Conservation (phyloP, 1,140 invertebrate species). For the Potamilus streckersoni region DNA sequence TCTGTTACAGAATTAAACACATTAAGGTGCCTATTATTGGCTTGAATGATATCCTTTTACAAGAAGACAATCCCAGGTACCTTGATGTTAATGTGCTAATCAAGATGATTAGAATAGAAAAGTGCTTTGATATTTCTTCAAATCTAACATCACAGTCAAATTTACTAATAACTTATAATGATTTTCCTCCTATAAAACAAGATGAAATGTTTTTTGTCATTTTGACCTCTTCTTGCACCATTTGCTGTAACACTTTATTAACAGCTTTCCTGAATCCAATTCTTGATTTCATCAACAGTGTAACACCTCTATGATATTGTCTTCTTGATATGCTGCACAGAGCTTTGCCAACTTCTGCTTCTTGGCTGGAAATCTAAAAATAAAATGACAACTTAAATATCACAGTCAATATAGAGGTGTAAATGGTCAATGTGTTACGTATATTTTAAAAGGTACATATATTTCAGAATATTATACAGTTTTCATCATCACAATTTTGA, state of each 20-base stretch:
- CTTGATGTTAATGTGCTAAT: conserved; percentile 2
- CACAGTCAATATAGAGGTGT: no score
- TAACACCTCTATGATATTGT: background rate
- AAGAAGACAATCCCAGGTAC: background rate
- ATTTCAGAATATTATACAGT: no score
- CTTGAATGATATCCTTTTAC: background rate
- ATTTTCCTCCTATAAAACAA: background rate
- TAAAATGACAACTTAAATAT: background rate
- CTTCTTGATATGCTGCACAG: background rate
- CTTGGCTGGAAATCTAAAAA: background rate
- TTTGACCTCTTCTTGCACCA: conserved; percentile 1
- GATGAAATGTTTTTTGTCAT: conserved; percentile 3
- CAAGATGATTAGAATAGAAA: conserved; percentile 1
- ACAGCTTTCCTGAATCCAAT: conserved; percentile 1
- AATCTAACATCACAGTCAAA: conserved; percentile 4
- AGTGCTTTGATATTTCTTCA: background rate
- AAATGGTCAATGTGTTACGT: no score
- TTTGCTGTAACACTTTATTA: background rate
- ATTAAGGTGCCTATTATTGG: conserved; percentile 9
- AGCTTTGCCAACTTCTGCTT: conserved; percentile 6
- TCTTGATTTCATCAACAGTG: conserved; percentile 1
- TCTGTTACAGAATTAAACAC: conserved; percentile 2
- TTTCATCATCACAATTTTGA: no score
- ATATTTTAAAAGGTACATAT: no score
- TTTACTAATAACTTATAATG: conserved; percentile 1